A percentile compares a stretch with the other conserved stretches of the same genome.
Conservation (phyloP, 1,140 invertebrate genomes). For the Pseudoatta argentina region DNA sequence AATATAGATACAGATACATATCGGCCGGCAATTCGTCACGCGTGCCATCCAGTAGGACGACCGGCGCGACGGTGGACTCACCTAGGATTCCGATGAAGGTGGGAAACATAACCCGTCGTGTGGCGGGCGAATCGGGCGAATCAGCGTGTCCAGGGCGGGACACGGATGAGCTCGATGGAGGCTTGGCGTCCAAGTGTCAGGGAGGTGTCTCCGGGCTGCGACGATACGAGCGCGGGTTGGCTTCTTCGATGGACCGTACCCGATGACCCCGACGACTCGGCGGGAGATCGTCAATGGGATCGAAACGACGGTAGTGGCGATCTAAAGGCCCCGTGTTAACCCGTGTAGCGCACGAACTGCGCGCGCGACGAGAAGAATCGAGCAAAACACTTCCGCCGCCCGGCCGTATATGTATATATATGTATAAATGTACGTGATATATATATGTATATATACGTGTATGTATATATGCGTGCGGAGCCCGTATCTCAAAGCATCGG, state of each 20-base stretch:
- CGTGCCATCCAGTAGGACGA: not conserved
- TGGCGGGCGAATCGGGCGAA: slow-evolving; percentile 78
- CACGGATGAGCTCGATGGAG: slow-evolving; percentile 24
- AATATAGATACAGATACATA: not conserved
- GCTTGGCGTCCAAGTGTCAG: slow-evolving; percentile 25
- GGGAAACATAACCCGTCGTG: slow-evolving; percentile 90
- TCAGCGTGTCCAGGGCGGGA: slow-evolving; percentile 66
- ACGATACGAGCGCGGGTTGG: not conserved
- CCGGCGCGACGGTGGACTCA: slow-evolving; percentile 81
- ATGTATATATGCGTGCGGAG: not conserved
- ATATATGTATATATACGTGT: not conserved
- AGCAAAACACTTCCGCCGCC: slow-evolving; percentile 67
- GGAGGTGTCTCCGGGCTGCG: not conserved
- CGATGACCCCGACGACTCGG: not conserved
- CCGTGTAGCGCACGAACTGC: not conserved
- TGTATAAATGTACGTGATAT: not conserved
- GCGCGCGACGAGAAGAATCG: slow-evolving; percentile 48
- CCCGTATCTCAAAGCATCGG: slow-evolving; percentile 64
- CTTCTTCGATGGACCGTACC: slow-evolving; percentile 49
- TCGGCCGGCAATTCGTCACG: slow-evolving; percentile 5
- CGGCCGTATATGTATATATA: slow-evolving; percentile 25
- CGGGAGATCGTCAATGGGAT: not conserved
- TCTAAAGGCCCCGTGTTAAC: slow-evolving; percentile 7
- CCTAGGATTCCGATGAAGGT: slow-evolving; percentile 90
- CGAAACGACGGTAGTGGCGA: not conserved